These are phyloP conservation scores for Dione juno DNA, from an alignment of 2,888 invertebrate species.

Conservation along the genomic window DNA sequence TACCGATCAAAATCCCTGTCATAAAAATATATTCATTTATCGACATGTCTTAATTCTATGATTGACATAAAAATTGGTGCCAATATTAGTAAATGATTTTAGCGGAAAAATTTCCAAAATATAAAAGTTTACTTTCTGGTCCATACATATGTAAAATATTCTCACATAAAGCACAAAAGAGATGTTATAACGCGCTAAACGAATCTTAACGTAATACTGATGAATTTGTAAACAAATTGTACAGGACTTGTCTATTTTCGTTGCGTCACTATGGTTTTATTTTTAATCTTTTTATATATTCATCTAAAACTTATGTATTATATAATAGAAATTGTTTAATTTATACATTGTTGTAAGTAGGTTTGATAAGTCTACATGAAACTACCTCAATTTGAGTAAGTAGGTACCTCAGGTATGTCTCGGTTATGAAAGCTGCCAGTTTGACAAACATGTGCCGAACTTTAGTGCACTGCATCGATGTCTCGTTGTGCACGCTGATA, in stretches of 20 bases:
- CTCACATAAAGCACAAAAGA: background rate
- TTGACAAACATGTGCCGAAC: constrained; percentile 16
- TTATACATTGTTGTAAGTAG: background rate
- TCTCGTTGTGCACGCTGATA: constrained; percentile 97
- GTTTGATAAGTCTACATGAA: background rate
- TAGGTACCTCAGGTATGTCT: background rate
- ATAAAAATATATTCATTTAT: constrained; percentile 66
- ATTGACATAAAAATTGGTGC: constrained; percentile 70
- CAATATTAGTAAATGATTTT: constrained; percentile 57
- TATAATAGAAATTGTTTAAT: constrained; percentile 6
- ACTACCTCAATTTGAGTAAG: background rate
- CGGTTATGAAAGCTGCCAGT: constrained; percentile 3
- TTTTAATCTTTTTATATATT: constrained; percentile 5
- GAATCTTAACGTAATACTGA: constrained; percentile 18
- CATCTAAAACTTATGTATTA: constrained; percentile 18
- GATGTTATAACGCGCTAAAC: constrained; percentile 1
- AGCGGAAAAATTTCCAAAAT: constrained; percentile 53
- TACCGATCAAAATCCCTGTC: constrained; percentile 62
- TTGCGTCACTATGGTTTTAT: constrained; percentile 1
- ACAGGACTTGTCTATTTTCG: constrained; percentile 2
- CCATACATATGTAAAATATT: constrained; percentile 28
- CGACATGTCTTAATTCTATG: constrained; percentile 60
- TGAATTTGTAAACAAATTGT: constrained; percentile 4
- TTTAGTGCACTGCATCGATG: constrained; percentile 89
- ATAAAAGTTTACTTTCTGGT: constrained; percentile 48